Base-by-base conservation (phyloP, 2,797 vertebrate genomes). In the Zalophus californianus region DNA sequence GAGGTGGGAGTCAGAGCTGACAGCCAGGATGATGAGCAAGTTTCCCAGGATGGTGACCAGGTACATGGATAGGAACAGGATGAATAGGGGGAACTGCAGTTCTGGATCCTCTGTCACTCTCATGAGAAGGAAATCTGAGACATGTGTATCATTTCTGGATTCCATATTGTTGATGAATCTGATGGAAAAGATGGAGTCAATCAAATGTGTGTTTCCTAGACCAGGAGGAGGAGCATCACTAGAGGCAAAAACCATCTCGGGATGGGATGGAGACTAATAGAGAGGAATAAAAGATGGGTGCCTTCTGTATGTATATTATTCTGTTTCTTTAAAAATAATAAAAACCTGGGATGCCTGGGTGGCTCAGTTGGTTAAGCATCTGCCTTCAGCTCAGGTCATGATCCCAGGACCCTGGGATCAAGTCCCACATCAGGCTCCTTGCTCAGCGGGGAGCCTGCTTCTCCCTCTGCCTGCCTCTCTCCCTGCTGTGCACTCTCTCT, bases 1-100 rank as follows among this genome's bases (percentile, higher is more conserved):
- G 3, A 96, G 79, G 2, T n/a, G 73, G 62, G 78, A 5, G n/a
- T 96, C 70, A 3, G 44, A 87, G n/a, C 0, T 32, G 52, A 97
- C 58, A 11, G 84, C 44, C 84, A 79, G 21, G 58, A 97, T 12
- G 18, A 98, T 95, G 62, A 97, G 35, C 14, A 86, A 5, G 32
- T 98, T 98, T 14, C 95, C 97, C 12, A 78, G 41, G 15, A 93
- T 4, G 1, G 94, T 98, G 15, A 89, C 54, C 35, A 94, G 38
- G 50, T 95, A 95, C 4, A 92, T 38, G 41, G 13, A 64, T 6
- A 94, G 7, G 50, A 97, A 96, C n/a, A 97, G 77, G 20, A n/a
- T 6, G 44, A 97, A 86, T 4, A 97, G 23, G 4, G 72, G 8
- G 35, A 35, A 7, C 52, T 29, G 15, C 1, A 97, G 32, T 8